Evolutionary conservation across 2,888 invertebrate species (phyloP), one percentile per base, ranked within the genome.

Genomic region (Drosophila nigricruria): DNA sequence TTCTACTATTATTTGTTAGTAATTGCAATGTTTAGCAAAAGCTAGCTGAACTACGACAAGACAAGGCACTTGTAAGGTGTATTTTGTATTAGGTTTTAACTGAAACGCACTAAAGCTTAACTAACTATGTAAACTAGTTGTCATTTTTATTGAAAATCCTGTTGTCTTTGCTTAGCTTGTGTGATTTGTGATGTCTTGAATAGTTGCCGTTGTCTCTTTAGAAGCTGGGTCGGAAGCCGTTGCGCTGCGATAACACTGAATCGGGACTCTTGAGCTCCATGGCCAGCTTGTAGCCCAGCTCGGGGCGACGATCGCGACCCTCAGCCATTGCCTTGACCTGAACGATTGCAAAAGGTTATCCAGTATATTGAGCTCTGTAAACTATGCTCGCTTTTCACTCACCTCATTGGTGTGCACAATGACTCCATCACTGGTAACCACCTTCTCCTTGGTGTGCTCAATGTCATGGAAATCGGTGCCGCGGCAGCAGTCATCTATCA

Each of bases 401-500:
- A 96, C 96, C 94, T 96, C 94, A 74, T 95, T 95, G 0, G 97
- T 96, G 88, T 95, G 95, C 27, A 97, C 95, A 83, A 98, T 96
- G 56, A 97, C 96, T 0, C 97, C 98, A 89, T 96, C 95, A 89
- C 95, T 96, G 69, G 94, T 94, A 58, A 95, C 94, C 20, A 98
- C 95, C 70, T 95, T 95, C 63, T 96, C 94, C 92, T 96, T 97
- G 47, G 97, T 97, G 86, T 95, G 94, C 91, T 97, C 96, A 66
- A 98, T 98, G 90, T 97, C 97, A 23, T 96, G 94, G 32, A 96
- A 93, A 92, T 96, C 96, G 0, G 98, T 97, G 2, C 98, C 98
- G 53, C 98, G 95, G 83, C 97, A 96, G 77, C 98, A 98, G 93
- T 98, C 98, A 82, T 98, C 98, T 12, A 98, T 94, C 34, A 98